phyloP scores from a whole-genome alignment of 2,113 vertebrate species.

The Chelonoidis abingdonii region DNA sequence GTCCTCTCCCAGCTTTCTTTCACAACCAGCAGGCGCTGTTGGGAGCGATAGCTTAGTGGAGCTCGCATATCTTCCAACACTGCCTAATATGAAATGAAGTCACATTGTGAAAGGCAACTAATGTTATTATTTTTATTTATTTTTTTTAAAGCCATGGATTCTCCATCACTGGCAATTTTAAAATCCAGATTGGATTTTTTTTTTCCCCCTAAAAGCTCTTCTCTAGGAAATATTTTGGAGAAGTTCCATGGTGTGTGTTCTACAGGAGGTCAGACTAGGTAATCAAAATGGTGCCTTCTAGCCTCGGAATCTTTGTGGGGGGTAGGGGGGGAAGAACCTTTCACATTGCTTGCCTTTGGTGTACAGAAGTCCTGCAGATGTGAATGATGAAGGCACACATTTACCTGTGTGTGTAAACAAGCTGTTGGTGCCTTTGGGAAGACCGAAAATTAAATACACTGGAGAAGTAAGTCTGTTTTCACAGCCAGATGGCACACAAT shows the following conservation, averaged over 20 bases:
- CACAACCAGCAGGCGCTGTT: not conserved
- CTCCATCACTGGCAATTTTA: not conserved
- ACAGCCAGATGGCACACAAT: not conserved
- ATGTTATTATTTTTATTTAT: not conserved
- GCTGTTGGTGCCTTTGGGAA: not conserved
- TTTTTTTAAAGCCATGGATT: not conserved
- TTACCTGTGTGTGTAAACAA: not conserved
- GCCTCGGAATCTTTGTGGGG: not conserved
- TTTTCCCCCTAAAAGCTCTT: not conserved
- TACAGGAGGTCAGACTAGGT: not conserved
- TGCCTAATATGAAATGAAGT: not conserved
- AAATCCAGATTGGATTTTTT: not conserved
- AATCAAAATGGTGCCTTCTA: not conserved
- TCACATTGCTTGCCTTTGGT: not conserved
- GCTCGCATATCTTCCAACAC: not conserved
- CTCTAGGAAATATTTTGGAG: not conserved
- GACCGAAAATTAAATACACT: not conserved
- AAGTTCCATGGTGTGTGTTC: not conserved
- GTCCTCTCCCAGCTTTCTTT: slow-evolving; percentile 25
- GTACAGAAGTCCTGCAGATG: not conserved
- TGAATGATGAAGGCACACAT: not conserved
- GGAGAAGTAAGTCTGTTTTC: not conserved
- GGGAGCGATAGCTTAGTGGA: not conserved
- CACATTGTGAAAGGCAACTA: slow-evolving; percentile 7
- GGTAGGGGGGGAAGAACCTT: not conserved